Conservation (phyloP, 1,140 invertebrate species). For the Sitophilus oryzae region DNA sequence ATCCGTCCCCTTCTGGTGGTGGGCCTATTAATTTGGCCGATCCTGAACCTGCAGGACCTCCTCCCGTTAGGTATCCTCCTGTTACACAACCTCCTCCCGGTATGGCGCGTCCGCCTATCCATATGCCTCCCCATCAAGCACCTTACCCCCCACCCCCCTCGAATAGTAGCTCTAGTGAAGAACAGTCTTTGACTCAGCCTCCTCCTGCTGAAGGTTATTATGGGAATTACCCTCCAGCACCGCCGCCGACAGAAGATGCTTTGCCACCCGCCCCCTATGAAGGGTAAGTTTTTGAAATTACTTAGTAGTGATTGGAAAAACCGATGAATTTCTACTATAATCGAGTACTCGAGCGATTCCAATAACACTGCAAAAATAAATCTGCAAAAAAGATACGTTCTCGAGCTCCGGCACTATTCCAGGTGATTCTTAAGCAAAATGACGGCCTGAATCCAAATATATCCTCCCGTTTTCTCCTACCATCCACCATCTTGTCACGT, state of each 20-base stretch:
- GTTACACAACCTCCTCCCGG: not conserved
- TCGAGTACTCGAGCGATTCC: too few species aligned
- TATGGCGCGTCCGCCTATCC: not conserved
- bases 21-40: slow-evolving; percentile 42
- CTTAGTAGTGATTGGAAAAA: too few species aligned
- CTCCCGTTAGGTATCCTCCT: not conserved
- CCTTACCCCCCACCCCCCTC: slow-evolving; percentile 31
- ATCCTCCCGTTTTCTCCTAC: too few species aligned
- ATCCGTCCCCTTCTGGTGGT: slow-evolving; percentile 44
- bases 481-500: too few species aligned
- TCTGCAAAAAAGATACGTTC: too few species aligned
- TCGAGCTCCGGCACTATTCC: too few species aligned
- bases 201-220: slow-evolving; percentile 47
- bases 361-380: too few species aligned
- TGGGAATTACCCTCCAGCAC: slow-evolving; percentile 47
- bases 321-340: too few species aligned
- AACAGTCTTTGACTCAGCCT: slow-evolving; percentile 32
- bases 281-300: slow-evolving; percentile 17
- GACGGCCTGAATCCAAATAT: too few species aligned
- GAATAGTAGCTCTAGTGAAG: not conserved
- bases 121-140: slow-evolving; percentile 32
- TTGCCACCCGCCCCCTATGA: slow-evolving; percentile 10
- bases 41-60: slow-evolving; percentile 18
- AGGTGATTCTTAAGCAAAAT: too few species aligned
- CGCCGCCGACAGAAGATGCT: slow-evolving; percentile 44